These are phyloP conservation scores for Campaea margaritaria DNA, from an alignment of 2,888 invertebrate genomes.

Conservation along the genomic window DNA sequence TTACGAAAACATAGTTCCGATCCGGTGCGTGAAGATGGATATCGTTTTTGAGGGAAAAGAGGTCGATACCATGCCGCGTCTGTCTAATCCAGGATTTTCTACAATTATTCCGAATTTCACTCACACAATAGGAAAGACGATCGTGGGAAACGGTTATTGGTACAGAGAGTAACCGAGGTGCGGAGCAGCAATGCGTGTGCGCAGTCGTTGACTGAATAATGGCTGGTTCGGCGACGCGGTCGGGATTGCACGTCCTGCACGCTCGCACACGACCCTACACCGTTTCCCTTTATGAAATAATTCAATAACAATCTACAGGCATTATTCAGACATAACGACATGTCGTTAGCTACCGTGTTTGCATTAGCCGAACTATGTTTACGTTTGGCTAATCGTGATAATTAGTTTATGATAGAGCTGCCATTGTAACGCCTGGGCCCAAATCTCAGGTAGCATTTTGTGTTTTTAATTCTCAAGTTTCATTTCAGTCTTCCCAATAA, in stretches of 20 bases:
- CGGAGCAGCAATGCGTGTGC: constrained; percentile 57
- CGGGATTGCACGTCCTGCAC: constrained; percentile 70
- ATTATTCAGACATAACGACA: constrained; percentile 37
- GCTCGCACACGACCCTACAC: constrained; percentile 58
- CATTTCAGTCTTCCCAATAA: constrained; percentile 3
- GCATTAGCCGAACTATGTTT: constrained; percentile 22
- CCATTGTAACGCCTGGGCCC: constrained; percentile 22
- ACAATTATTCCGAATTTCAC: constrained; percentile 21
- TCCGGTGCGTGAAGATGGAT: constrained; percentile 14
- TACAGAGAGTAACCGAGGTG: constrained; percentile 47
- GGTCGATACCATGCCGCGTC: constrained; percentile 31
- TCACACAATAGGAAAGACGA: constrained; percentile 21
- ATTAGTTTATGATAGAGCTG: constrained; percentile 29
- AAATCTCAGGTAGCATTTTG: constrained; percentile 8
- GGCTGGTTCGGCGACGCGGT: constrained; percentile 34
- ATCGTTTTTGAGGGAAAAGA: constrained; percentile 16
- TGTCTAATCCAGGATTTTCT: constrained; percentile 11
- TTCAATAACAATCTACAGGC: constrained; percentile 41
- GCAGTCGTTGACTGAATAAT: constrained; percentile 67
- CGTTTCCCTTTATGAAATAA: constrained; percentile 66
- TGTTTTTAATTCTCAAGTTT: neutral
- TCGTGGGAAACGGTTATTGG: constrained; percentile 10
- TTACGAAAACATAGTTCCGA: constrained; percentile 42
- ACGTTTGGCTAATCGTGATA: constrained; percentile 24
- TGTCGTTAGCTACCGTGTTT: constrained; percentile 36